Base-by-base conservation (phyloP, 64 coral and sea anemone species). In the Montipora capricornis region DNA sequence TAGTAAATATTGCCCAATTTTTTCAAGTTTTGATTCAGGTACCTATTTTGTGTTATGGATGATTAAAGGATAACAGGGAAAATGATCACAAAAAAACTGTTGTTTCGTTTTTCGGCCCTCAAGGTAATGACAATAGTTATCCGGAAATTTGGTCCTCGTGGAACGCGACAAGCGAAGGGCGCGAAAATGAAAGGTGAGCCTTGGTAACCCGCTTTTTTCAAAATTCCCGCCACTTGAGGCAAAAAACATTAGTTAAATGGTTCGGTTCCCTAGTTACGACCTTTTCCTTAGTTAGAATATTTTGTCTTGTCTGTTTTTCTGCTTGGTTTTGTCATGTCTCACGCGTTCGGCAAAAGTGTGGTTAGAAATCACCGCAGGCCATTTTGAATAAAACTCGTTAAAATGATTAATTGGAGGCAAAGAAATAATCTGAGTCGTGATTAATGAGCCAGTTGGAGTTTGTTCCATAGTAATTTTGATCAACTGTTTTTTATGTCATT, bases 171-270 rank as follows among this genome's bases (percentile, higher is more conserved):
- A 5, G 45, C 16, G 13, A 70, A 86, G n/a, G 64, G 82, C 82
- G 62, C n/a, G 82, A 86, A 57, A 86, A 86, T 12, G n/a, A 37
- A 6, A 15, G 10, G 44, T 13, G 82, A 20, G 1, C n/a, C 4
- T 17, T 9, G 29, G 17, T 8, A 6, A 59, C 60, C 10, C 66
- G 45, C 62, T 62, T 71, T 16, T 19, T 46, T 47, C 17, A 47
- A 73, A 73, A 73, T 86, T 86, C 66, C 64, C 66, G 82, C 82
- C 64, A 84, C 81, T 6, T 6, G 11, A 11, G 6, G 11, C 53
- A 64, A 64, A 64, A 64, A 64, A 64, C 61, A 64, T 12, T 44
- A 26, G 3, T 16, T 47, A 26, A 59, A 17, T 37, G 60, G n/a
- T 20, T 19, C 50, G 20, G 20, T 81, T 59, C 20, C 20, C 17